Base-by-base conservation (phyloP, 2,888 invertebrate genomes). In the Rhagium mordax region DNA sequence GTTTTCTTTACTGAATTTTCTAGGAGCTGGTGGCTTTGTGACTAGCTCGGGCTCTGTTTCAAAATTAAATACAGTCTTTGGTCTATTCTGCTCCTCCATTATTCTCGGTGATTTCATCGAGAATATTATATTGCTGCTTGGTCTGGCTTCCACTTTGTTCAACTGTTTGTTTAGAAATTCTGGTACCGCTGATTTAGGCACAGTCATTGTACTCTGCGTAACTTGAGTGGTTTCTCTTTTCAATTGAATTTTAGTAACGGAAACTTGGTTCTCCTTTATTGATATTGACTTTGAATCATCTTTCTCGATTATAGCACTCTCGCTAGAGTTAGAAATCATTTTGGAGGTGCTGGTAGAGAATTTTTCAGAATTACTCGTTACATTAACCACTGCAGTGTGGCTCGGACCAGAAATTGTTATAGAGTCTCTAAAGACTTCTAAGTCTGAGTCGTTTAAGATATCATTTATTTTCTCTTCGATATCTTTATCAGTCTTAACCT, bases 151-250 rank as follows among this genome's bases (percentile, higher is more conserved):
- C 5, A 94, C 92, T 84, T 92, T 92, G 83, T 94, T 93, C 57
- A 94, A 83, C 85, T 94, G 93, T 70, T 93, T 92, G 82, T 92
- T 92, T 75, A 94, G 87, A 84, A 94, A 93, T 84, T 94, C 93
- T 0, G 94, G 93, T 13, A 93, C 88, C 85, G 78, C 79, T 88
- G 89, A 48, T 89, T 81, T 83, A 16, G 78, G 78, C 51, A 76
- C 60, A 10, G 79, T 76, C 47, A 79, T 74, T 10, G 75, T 79
- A 53, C 74, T 81, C 53, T 79, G 81, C 87, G 78, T 89, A 87
- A 81, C 86, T 87, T 84, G 83, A 7, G 89, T 90, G 55, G 81
- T 76, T 81, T 91, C 91, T 79, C 89, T 89, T 84, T 91, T 91
- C 59, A 91, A 88, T 81, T 91, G 90, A 61, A 91, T 91, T 15